A percentile compares a stretch with the other conserved stretches of the same genome.
These are phyloP conservation scores for Pogonus chalceus DNA, from an alignment of 1,140 invertebrate species.

Conservation along the genomic window DNA sequence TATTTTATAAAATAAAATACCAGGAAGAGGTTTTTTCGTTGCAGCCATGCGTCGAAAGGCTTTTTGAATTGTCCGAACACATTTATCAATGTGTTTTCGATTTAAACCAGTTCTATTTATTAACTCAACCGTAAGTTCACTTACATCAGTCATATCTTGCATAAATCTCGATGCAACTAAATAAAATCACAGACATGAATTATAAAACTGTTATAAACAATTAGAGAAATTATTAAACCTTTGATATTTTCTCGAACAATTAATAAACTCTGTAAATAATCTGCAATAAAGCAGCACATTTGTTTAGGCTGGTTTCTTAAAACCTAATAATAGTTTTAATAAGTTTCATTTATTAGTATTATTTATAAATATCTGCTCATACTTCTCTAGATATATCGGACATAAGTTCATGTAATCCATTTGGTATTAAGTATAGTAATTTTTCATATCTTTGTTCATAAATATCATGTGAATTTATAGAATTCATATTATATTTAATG, in stretches of 20 bases:
- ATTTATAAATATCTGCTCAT: not conserved
- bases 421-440: slow-evolving; percentile 39
- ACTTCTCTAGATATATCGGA: slow-evolving; percentile 57
- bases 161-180: too few species aligned
- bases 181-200: too few species aligned
- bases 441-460: slow-evolving; percentile 28
- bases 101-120: too few species aligned
- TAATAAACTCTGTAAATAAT: slow-evolving; percentile 55
- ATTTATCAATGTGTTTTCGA: too few species aligned
- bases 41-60: too few species aligned
- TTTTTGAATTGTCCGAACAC: too few species aligned
- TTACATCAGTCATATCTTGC: too few species aligned
- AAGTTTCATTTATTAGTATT: not conserved
- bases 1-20: too few species aligned
- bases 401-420: slow-evolving; percentile 56
- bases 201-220: too few species aligned
- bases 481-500: not conserved
- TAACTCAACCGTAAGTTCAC: too few species aligned
- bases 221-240: too few species aligned
- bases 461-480: not conserved
- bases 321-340: slow-evolving; percentile 30
- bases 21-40: too few species aligned
- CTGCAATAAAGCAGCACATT: slow-evolving; percentile 53
- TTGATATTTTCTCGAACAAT: slow-evolving; percentile 53
- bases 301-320: slow-evolving; percentile 49